These are phyloP conservation scores for Chaetura pelagica DNA, from an alignment of 2,113 vertebrate species.

Conservation along the genomic window DNA sequence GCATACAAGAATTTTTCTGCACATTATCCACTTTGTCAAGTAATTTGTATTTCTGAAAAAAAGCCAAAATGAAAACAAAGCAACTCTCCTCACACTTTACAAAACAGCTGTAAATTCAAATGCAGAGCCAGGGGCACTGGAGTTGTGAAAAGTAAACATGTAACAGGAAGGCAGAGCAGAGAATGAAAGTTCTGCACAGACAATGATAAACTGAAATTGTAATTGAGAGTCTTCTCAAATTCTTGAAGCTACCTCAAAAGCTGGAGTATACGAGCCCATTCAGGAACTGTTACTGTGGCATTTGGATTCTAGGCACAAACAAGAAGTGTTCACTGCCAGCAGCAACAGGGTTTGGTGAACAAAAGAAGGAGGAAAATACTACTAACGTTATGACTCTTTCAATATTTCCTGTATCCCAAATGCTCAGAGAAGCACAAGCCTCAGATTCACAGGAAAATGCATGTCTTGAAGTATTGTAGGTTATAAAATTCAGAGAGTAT, in stretches of 20 bases:
- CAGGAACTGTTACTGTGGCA: rapidly evolving
- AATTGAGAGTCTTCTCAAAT: neutral
- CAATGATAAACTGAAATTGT: neutral
- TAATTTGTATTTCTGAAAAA: neutral
- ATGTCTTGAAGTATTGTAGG: neutral
- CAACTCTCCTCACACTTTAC: neutral
- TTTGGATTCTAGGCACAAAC: neutral
- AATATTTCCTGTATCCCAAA: neutral
- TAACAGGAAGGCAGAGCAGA: neutral
- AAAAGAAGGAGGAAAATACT: neutral
- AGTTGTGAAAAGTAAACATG: neutral
- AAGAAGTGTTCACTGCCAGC: neutral
- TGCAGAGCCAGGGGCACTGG: neutral
- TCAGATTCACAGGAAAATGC: neutral
- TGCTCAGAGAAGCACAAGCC: neutral
- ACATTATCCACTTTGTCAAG: neutral
- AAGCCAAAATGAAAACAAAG: neutral
- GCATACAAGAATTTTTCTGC: neutral
- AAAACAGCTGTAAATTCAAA: neutral
- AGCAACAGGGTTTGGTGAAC: neutral
- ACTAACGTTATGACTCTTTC: neutral
- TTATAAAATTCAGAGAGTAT: neutral
- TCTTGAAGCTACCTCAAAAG: neutral
- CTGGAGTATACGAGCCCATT: neutral
- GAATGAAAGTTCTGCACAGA: neutral